A percentile compares a stretch with the other conserved stretches of the same genome.
Conservation (phyloP, 2,113 vertebrate genomes). For the Mormyrus iriodes region DNA sequence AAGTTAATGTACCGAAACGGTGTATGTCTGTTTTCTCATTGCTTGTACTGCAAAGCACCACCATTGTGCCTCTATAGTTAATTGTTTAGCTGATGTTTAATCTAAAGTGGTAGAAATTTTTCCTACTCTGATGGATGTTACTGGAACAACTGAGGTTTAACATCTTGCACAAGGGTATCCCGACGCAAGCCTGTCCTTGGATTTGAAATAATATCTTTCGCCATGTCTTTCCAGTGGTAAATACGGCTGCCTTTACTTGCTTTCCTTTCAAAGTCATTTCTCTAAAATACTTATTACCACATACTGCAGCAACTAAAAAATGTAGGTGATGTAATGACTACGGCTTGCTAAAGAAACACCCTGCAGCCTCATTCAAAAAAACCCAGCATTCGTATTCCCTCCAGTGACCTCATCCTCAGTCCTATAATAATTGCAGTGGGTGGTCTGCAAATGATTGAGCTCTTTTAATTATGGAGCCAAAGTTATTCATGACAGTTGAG, state of each 20-base stretch:
- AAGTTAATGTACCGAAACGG: background rate
- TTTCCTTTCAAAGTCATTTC: background rate
- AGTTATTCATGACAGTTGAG: background rate
- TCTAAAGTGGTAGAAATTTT: background rate
- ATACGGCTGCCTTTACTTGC: background rate
- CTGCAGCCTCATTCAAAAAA: background rate
- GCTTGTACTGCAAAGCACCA: background rate
- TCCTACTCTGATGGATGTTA: background rate
- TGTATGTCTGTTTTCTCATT: conserved; percentile 1
- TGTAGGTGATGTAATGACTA: background rate
- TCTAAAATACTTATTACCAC: background rate
- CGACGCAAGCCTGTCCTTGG: background rate
- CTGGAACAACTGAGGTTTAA: background rate
- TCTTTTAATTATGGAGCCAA: background rate
- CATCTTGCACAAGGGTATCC: background rate
- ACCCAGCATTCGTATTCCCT: background rate
- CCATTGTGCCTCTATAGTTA: background rate
- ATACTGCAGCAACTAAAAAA: background rate
- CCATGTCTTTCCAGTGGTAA: background rate
- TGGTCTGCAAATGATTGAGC: background rate
- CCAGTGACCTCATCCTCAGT: background rate
- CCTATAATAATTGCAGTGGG: background rate
- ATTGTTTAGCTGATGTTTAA: background rate
- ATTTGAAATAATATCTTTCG: background rate
- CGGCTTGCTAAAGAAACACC: background rate